Evolutionary conservation across 2,797 vertebrate genomes (phyloP).

Genomic region (Presbytis comata): DNA sequence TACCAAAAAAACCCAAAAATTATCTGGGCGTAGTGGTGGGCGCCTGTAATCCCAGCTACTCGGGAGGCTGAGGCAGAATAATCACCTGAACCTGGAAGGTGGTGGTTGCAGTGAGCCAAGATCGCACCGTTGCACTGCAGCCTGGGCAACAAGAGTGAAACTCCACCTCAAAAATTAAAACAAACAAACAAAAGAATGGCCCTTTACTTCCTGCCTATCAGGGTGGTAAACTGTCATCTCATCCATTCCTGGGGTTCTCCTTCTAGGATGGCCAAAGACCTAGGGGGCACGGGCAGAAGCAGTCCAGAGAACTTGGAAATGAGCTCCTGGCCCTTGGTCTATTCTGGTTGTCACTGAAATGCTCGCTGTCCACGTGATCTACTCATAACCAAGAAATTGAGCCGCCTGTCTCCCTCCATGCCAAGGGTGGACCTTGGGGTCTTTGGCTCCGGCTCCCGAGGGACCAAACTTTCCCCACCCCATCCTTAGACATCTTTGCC

Average conservation of each 20-base stretch:
- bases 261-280: background rate
- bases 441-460: background rate
- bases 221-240: background rate
- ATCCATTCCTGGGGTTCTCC: background rate
- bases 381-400: background rate
- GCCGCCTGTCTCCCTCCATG: background rate
- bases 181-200: background rate
- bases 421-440: background rate
- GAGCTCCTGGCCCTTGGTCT: background rate
- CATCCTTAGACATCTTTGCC: background rate
- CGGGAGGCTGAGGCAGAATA: background rate
- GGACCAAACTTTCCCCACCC: accelerated
- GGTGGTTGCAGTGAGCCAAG: background rate
- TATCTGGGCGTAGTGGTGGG: background rate
- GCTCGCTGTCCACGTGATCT: background rate
- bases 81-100: background rate
- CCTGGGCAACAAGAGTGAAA: background rate
- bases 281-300: background rate
- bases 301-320: background rate
- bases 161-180: background rate
- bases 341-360: background rate
- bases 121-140: background rate
- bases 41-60: background rate
- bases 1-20: background rate
- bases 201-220: background rate